Conservation (phyloP, 2,888 invertebrate genomes). For the Heliconius aoede region DNA sequence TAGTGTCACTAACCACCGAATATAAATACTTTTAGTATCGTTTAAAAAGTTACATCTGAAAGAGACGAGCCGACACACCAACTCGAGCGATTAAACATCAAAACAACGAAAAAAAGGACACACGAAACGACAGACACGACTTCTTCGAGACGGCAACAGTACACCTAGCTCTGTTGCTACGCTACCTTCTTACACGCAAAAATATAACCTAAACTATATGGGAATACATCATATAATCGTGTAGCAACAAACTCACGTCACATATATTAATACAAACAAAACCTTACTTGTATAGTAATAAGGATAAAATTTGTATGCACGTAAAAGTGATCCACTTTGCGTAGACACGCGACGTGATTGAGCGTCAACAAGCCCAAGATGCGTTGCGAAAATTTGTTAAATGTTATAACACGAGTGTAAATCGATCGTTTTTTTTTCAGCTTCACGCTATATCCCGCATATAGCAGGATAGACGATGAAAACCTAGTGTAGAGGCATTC, state of each 20-base stretch:
- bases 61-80: conserved; percentile 9
- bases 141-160: conserved; percentile 16
- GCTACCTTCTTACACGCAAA: not conserved
- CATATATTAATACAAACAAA: not conserved
- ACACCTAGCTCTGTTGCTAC: conserved; percentile 16
- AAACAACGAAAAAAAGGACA: conserved; percentile 8
- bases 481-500: no score
- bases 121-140: conserved; percentile 18
- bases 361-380: conserved; percentile 27
- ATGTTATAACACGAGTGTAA: conserved; percentile 14
- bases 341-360: conserved; percentile 24
- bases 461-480: no score
- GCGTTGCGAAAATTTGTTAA: conserved; percentile 24
- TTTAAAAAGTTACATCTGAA: not conserved
- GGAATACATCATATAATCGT: not conserved
- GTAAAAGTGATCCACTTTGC: conserved; percentile 13
- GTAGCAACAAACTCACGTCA: not conserved
- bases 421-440: not conserved
- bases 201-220: not conserved
- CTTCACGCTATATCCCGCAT: no score
- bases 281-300: not conserved
- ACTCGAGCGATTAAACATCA: conserved; percentile 5
- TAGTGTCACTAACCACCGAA: no score
- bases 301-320: not conserved
- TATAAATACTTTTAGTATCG: no score